Evolutionary conservation across 2,888 invertebrate species (phyloP).

Genomic region (Parthenolecanium corni): DNA sequence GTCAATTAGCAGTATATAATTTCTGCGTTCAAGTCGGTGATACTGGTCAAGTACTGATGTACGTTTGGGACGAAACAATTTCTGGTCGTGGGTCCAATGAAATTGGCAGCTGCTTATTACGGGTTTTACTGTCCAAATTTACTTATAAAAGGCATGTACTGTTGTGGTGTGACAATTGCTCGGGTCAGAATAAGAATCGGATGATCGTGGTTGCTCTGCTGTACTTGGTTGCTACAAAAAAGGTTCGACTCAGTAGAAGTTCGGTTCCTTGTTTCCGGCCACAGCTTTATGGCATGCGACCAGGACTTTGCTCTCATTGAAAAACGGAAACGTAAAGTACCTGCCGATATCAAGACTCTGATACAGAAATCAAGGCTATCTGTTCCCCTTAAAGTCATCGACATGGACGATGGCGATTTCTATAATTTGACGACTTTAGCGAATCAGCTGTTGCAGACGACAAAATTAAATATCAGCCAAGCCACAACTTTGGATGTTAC

Average conservation of each 20-base stretch:
- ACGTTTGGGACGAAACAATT: slow-evolving; percentile 32
- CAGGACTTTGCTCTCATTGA: background rate
- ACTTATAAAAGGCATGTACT: slow-evolving; percentile 26
- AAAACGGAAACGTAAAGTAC: background rate
- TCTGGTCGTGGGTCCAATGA: slow-evolving; percentile 31
- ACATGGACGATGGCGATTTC: slow-evolving; percentile 16
- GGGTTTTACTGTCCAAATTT: slow-evolving; percentile 24
- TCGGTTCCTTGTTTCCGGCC: background rate
- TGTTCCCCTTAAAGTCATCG: slow-evolving; percentile 11
- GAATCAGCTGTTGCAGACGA: slow-evolving; percentile 15
- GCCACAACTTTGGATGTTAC: too few relatives aligned
- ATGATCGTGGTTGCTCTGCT: slow-evolving; percentile 36
- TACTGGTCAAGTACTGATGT: slow-evolving; percentile 28
- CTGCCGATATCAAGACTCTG: background rate
- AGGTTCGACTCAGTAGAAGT: background rate
- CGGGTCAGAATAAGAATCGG: slow-evolving; percentile 35
- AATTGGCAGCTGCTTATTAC: slow-evolving; percentile 31
- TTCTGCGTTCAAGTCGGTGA: slow-evolving; percentile 33
- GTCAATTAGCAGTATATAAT: slow-evolving; percentile 33
- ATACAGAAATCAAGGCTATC: background rate
- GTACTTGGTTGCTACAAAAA: slow-evolving; percentile 17
- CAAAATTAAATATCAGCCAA: slow-evolving; percentile 8
- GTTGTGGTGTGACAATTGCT: slow-evolving; percentile 32
- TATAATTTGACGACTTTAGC: slow-evolving; percentile 3
- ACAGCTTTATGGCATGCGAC: background rate